These are phyloP conservation scores for Chaenocephalus aceratus DNA, from an alignment of 2,113 vertebrate species.

Conservation along the genomic window DNA sequence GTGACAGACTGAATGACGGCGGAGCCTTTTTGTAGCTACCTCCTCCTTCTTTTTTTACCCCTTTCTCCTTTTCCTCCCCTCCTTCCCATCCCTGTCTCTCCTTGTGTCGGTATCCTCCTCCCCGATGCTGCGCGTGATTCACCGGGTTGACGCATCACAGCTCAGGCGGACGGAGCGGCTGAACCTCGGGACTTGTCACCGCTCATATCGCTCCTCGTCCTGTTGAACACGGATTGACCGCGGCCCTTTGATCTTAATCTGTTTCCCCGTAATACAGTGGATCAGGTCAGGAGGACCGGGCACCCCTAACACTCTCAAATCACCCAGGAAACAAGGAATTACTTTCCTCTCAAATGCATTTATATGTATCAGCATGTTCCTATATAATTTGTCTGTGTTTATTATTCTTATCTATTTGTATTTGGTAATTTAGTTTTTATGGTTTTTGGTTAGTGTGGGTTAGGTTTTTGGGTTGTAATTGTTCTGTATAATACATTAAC, in stretches of 20 bases:
- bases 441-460: too few species aligned
- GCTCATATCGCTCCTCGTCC: slow-evolving; percentile 66
- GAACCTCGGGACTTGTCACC: slow-evolving; percentile 80
- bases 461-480: too few species aligned
- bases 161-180: slow-evolving; percentile 60
- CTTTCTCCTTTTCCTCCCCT: slow-evolving; percentile 45
- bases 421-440: too few species aligned
- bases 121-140: slow-evolving; percentile 73
- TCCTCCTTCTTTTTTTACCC: slow-evolving; percentile 52
- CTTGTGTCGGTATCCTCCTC: slow-evolving; percentile 65
- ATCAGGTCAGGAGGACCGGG: slow-evolving; percentile 37
- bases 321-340: slow-evolving; percentile 20
- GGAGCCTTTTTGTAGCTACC: slow-evolving; percentile 80
- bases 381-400: too few species aligned
- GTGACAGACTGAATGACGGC: slow-evolving; percentile 81
- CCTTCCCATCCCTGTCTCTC: slow-evolving; percentile 47
- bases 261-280: slow-evolving; percentile 43
- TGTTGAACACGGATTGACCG: slow-evolving; percentile 27
- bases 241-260: slow-evolving; percentile 74
- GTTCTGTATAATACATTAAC: too few species aligned
- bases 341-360: neutral
- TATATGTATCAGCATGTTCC: too few species aligned
- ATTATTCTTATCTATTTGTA: too few species aligned
- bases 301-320: slow-evolving; percentile 19
- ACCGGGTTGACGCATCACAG: slow-evolving; percentile 80